A percentile compares a stretch with the other conserved stretches of the same genome.
Evolutionary conservation across 2,113 vertebrate genomes (phyloP).

Genomic region (Percopsis transmontana): DNA sequence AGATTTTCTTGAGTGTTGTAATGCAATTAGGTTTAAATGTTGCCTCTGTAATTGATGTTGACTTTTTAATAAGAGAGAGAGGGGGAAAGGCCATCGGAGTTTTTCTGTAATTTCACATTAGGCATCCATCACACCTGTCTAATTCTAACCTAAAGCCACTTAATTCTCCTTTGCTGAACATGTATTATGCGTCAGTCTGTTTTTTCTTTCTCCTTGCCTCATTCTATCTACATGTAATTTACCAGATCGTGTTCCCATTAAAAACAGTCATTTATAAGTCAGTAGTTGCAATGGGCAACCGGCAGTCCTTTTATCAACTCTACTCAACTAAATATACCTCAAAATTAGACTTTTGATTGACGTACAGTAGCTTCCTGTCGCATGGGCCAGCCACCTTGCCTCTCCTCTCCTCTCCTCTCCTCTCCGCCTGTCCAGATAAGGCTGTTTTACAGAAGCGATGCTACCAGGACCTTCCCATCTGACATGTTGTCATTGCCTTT

Average conservation of each 20-base stretch:
- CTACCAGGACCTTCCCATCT: neutral
- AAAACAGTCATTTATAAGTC: slow-evolving; percentile 44
- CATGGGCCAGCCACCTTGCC: no score
- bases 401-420: no score
- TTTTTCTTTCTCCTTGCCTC: slow-evolving; percentile 14
- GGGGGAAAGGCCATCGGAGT: slow-evolving; percentile 1
- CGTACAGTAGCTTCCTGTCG: slow-evolving; percentile 1
- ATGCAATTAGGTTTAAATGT: slow-evolving; percentile 5
- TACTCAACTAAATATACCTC: no score
- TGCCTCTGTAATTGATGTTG: slow-evolving; percentile 16
- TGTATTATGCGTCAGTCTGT: slow-evolving; percentile 16
- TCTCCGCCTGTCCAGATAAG: no score
- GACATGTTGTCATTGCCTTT: neutral
- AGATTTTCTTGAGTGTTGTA: slow-evolving; percentile 7
- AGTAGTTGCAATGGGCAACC: slow-evolving; percentile 43
- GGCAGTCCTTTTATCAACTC: neutral
- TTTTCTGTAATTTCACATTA: slow-evolving; percentile 23
- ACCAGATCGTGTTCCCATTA: slow-evolving; percentile 34
- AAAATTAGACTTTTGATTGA: no score
- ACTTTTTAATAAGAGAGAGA: slow-evolving; percentile 23
- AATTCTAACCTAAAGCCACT: slow-evolving; percentile 17
- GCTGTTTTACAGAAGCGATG: no score
- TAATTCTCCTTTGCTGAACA: slow-evolving; percentile 35
- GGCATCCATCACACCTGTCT: slow-evolving; percentile 24
- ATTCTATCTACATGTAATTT: slow-evolving; percentile 18